Evolutionary conservation across 1,140 invertebrate species (phyloP), one percentile per base, ranked within the genome.

Genomic region (Pseudomyrmex pallidus): DNA sequence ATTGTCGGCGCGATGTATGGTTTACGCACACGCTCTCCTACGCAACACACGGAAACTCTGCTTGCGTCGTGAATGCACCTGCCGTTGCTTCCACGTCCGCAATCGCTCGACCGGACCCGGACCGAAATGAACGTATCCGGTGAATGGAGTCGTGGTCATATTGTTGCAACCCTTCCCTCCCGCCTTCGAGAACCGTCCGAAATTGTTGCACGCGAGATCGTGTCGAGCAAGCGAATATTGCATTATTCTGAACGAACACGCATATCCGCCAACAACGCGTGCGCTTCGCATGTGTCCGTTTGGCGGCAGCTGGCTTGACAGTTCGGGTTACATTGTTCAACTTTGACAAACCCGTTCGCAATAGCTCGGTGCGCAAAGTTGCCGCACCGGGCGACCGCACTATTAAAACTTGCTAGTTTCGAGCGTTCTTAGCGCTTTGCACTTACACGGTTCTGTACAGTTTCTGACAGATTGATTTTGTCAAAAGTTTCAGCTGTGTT

Each of bases 261-360:
- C 66, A 50, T 48, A 80, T 80, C 76, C 66, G 64, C 52, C 64
- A 78, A 48, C 74, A 68, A 46, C 13, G 17, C 74, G 64, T 25
- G 35, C 35, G 15, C 50, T 2, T 15, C 63, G 35, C 54, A 46
- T 46, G 64, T 78, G 64, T 78, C 74, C 74, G 76, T 48, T 48
- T 62, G 13, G 25, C 74, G 25, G 4, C 7, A 12, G 52, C 12
- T 20, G 9, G 63, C 46, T 66, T 35, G 46, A 54, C 52, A 25
- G 15, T 48, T 59, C 76, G 20, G 54, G 54, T 50, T 54, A 66
- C 56, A 17, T 72, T 72, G 72, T 61, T 80, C 64, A 80, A 80
- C 76, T 52, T 22, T 56, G 66, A 12, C 76, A 22, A 77, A 77
- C 35, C 35, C 44, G 66, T 48, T 17, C n/a, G 15, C 64, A n/a